phyloP scores from a whole-genome alignment of 2,888 invertebrate genomes.

The Smittia aterrima region DNA sequence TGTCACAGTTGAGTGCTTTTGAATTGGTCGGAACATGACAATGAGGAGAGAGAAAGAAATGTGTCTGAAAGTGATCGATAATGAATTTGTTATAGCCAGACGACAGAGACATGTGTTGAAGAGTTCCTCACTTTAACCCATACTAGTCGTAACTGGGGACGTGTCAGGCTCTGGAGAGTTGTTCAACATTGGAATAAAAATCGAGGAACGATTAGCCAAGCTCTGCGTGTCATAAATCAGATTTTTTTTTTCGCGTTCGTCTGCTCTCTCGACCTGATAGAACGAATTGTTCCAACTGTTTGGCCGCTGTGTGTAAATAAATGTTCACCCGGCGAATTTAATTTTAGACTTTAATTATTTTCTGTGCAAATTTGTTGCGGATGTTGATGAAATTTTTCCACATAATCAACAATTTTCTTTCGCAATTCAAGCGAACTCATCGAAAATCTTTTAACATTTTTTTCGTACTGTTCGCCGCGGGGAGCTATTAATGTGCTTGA shows the following conservation, averaged over 20 bases:
- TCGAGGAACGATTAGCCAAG: slow-evolving; percentile 16
- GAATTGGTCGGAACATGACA: slow-evolving; percentile 5
- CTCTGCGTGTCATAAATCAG: slow-evolving; percentile 17
- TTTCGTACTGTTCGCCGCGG: background rate
- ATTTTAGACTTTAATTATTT: slow-evolving; percentile 23
- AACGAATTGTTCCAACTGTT: background rate
- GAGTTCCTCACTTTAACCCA: background rate
- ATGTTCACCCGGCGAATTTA: slow-evolving; percentile 1
- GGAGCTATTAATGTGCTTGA: background rate
- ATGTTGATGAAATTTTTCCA: slow-evolving; percentile 6
- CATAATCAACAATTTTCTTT: background rate
- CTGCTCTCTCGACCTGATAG: background rate
- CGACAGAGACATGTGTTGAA: slow-evolving; percentile 11
- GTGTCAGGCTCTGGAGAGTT: background rate
- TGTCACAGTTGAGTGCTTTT: slow-evolving; percentile 14
- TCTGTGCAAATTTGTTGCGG: background rate
- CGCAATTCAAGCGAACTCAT: background rate
- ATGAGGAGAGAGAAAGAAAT: background rate
- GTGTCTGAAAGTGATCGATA: slow-evolving; percentile 28
- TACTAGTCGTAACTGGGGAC: background rate
- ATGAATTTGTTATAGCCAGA: slow-evolving; percentile 13
- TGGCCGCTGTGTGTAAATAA: slow-evolving; percentile 17
- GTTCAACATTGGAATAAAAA: background rate
- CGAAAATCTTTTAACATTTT: background rate
- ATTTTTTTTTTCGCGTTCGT: no score